Base-by-base conservation (phyloP, 1,140 invertebrate species). In the Bombus terrestris region DNA sequence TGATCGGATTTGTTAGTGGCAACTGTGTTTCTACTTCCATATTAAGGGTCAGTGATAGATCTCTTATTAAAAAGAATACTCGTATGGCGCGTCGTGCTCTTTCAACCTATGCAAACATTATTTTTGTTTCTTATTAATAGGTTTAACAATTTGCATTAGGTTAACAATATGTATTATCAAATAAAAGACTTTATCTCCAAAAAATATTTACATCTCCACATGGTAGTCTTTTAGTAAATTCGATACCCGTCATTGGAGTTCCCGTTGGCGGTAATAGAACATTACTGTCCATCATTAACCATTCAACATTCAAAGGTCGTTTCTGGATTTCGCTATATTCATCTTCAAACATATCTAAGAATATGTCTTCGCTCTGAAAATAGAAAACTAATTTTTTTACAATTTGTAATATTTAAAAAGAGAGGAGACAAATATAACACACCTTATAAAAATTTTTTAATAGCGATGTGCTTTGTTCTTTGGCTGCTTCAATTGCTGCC, bases 261-360 rank as follows among this genome's bases (percentile, higher is more conserved):
- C 98, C 98, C n/a, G 98, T 99, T 2, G 99, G 99, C 4, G 99
- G 98, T 83, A 99, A 95, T 69, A 99, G 95, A 89, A 99, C 97
- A 78, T 98, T 98, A n/a, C 98, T 98, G 95, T 99, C 99, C 98
- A 98, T 98, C 96, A 98, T 98, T 37, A 99, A 92, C 96, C 97
- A 98, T 93, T 99, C 98, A 3, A 99, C 98, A 96, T 99, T 99
- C 57, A 99, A 94, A 15, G 97, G 97, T 53, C 97, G 96, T 92
- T 97, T 98, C 91, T 97, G 96, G 96, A 99, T 98, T 94, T 99
- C 98, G 93, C 97, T 98, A 95, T 97, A 97, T 96, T 99, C 99
- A 94, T 99, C 98, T 95, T 99, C 99, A 95, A 99, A 99, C 97
- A 99, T 98, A 93, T 99, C 99, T 53, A 99, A 95, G 95, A 99